phyloP scores from a whole-genome alignment of 2,113 vertebrate species.

The Dromaius novaehollandiae region DNA sequence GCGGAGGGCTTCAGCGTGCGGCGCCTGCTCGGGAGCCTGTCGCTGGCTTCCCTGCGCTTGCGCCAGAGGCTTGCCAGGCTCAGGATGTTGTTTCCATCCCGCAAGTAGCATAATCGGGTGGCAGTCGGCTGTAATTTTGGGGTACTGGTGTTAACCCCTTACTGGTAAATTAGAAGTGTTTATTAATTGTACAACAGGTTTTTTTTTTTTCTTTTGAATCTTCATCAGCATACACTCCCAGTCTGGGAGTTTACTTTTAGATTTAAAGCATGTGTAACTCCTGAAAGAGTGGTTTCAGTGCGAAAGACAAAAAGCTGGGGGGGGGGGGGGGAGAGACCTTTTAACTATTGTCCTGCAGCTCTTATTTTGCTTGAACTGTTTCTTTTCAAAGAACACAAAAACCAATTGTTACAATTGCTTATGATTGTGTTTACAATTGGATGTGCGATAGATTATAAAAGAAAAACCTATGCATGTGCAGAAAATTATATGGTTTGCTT shows the following conservation, averaged over 20 bases:
- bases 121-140: neutral
- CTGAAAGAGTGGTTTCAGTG: neutral
- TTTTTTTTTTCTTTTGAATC: neutral
- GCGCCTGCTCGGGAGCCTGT: fast-evolving
- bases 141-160: neutral
- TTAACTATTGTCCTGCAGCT: neutral
- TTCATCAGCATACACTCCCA: fast-evolving
- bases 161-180: neutral
- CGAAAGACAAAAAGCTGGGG: neutral
- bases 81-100: neutral
- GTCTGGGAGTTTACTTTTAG: neutral
- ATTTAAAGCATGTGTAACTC: neutral
- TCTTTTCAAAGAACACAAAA: neutral
- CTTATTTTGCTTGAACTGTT: neutral
- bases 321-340: no score
- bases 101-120: neutral
- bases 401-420: neutral
- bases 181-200: fast-evolving
- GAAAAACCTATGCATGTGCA: neutral
- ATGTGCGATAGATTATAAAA: neutral
- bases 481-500: neutral
- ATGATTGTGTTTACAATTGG: neutral
- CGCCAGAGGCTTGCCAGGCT: neutral
- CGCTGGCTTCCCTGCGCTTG: fast-evolving
- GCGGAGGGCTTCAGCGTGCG: fast-evolving